Conservation (phyloP, 2,113 vertebrate species). For the Gopherus flavomarginatus region DNA sequence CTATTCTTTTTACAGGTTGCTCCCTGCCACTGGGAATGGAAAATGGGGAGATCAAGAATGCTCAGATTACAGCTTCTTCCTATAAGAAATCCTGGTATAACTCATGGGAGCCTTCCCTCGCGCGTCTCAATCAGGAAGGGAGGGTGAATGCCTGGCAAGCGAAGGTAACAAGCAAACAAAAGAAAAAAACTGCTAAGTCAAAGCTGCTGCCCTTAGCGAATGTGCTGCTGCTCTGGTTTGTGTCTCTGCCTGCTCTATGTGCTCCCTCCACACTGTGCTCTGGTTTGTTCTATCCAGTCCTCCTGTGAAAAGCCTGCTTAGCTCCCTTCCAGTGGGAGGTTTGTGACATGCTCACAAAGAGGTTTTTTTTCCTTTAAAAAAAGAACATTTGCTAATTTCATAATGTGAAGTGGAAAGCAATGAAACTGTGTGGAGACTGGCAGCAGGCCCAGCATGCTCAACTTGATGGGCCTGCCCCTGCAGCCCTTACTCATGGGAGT, state of each 20-base stretch:
- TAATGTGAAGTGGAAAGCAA: background rate
- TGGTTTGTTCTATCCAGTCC: background rate
- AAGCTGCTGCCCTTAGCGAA: background rate
- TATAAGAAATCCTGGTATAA: constrained; percentile 78
- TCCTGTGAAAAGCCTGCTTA: background rate
- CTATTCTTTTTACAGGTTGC: constrained; percentile 79
- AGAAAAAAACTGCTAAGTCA: background rate
- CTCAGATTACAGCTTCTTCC: constrained; percentile 86
- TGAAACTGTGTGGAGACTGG: background rate
- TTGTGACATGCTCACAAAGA: background rate
- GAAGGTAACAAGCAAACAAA: constrained; percentile 77
- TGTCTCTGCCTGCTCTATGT: background rate
- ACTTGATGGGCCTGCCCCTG: background rate
- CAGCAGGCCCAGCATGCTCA: background rate
- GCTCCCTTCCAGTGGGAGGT: background rate
- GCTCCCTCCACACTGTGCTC: rapidly evolving
- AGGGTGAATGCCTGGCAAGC: constrained; percentile 88
- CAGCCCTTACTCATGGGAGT: background rate
- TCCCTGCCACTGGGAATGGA: constrained; percentile 90
- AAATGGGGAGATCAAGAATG: constrained; percentile 72
- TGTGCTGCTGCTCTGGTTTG: background rate
- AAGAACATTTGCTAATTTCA: background rate
- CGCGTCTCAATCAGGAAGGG: constrained; percentile 85
- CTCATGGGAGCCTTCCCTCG: constrained; percentile 83
- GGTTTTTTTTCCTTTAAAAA: background rate